Evolutionary conservation across 2,113 vertebrate genomes (phyloP).

Genomic region (Plestiodon gilberti): DNA sequence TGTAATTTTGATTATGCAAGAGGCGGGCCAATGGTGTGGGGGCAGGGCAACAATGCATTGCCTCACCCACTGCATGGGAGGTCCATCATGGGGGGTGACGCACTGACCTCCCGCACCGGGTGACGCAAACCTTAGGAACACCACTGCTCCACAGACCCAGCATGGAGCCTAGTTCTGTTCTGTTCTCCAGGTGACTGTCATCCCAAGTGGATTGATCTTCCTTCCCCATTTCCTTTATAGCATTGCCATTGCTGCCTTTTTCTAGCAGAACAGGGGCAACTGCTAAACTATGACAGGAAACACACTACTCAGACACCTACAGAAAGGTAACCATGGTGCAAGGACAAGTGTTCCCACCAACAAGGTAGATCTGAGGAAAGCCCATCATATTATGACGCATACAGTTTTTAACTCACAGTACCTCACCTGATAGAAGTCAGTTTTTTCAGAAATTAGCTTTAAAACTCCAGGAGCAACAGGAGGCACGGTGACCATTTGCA

Average conservation of each 20-base stretch:
- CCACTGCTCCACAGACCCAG: too few species aligned
- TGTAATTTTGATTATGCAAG: too few species aligned
- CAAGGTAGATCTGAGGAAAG: neutral
- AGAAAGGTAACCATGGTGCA: neutral
- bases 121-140: too few species aligned
- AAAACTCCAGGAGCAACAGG: conserved; percentile 86
- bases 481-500: conserved; percentile 95
- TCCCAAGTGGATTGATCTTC: neutral
- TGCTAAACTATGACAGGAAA: neutral
- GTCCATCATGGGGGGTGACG: too few species aligned
- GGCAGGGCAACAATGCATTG: too few species aligned
- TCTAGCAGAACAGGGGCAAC: neutral
- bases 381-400: neutral
- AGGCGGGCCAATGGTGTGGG: too few species aligned
- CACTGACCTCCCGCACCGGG: too few species aligned
- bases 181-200: neutral
- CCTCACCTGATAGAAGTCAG: conserved; percentile 92
- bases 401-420: neutral
- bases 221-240: neutral
- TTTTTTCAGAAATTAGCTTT: conserved; percentile 84
- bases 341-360: neutral
- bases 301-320: neutral
- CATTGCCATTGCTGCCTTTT: neutral
- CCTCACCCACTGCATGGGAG: too few species aligned
- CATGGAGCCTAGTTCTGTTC: neutral